Evolutionary conservation across 2,113 vertebrate genomes (phyloP), one percentile per base, ranked within the genome.

Genomic region (Zosterops pallidus): DNA sequence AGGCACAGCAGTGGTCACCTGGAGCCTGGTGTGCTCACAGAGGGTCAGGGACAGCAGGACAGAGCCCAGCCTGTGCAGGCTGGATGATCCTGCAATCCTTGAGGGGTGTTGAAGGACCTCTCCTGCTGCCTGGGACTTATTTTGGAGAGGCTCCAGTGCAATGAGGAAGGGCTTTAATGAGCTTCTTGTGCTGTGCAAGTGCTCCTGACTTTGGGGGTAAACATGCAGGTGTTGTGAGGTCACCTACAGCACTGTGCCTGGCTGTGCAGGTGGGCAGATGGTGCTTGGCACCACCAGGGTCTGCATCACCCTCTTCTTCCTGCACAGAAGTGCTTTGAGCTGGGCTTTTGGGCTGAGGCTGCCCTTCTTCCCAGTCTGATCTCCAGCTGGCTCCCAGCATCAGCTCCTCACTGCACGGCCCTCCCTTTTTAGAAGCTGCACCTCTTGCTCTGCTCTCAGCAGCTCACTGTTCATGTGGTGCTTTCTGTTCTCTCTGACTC

Each of bases 221-320:
- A 77, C 22, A 23, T 3, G 63, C 94, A 96, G 88, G 64, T 95
- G 92, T 25, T 83, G 65, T 68, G 90, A 89, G 69, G 89, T 95
- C 71, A 86, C 47, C 57, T 31, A 6, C 6, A 65, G 50, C 3
- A 5, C 37, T 89, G 35, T 86, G 75, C 50, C 76, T 68, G 76
- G 29, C 52, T 57, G n/a, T 42, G 83, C 83, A 70, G 52, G 76
- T 89, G 89, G 56, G 68, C 33, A 62, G 71, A 79, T 24, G 79
- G 82, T 60, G 41, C 75, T 82, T 64, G 47, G 29, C 70, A 85
- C 29, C 69, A 42, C 10, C 25, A 1, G 5, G 31, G 7, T 74
- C 62, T 76, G 49, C 24, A 62, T 95, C 52, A 63, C 42, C 26
- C 55, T 86, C 63, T 80, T 50, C 26, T n/a, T 47, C 59, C 21